Base-by-base conservation (phyloP, 2,888 invertebrate genomes). In the Alitta virens region DNA sequence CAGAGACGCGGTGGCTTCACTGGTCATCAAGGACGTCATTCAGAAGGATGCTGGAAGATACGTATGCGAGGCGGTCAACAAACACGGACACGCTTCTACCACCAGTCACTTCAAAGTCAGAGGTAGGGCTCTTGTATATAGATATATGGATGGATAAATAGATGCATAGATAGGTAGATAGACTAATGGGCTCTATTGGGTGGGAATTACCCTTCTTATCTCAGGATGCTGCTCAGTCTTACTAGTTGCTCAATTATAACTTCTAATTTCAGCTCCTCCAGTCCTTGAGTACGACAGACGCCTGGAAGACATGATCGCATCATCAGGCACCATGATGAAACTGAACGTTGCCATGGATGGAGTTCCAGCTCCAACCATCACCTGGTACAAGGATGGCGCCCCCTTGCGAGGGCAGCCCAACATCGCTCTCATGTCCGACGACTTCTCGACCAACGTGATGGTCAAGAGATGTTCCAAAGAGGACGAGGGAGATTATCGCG, bases 401-500 rank as follows among this genome's bases (percentile, higher is more conserved):
- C 51, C 52, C 23, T 50, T 72, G 24, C 42, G 26, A 18, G 51
- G 49, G 7, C 56, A 63, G 14, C 25, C 57, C 5, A 61, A 69
- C 49, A 53, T 66, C 33, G 23, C 21, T 40, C 88, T 94, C 25
- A 88, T 91, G 60, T 90, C 91, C 76, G 92, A 93, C 83, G 92
- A 74, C 40, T 72, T 70, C 42, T 64, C 56, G 18, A 75, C 76
- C 58, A 70, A 68, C 24, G 69, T 78, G 1, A 68, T 67, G 33
- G 51, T 80, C 56, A 69, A 70, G 55, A 69, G 74, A 46, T 74
- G 73, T 18, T 70, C 71, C 5, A 23, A 25, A 3, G 66, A 70
- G 7, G 68, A 72, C 56, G 59, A 49, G 21, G 72, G 72, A 2
- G 66, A 69, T 46, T 72, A 72, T 60, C 62, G 67, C 25, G 56